Evolutionary conservation across 2,113 vertebrate species (phyloP).

Genomic region (Rhynchopsitta pachyrhyncha): DNA sequence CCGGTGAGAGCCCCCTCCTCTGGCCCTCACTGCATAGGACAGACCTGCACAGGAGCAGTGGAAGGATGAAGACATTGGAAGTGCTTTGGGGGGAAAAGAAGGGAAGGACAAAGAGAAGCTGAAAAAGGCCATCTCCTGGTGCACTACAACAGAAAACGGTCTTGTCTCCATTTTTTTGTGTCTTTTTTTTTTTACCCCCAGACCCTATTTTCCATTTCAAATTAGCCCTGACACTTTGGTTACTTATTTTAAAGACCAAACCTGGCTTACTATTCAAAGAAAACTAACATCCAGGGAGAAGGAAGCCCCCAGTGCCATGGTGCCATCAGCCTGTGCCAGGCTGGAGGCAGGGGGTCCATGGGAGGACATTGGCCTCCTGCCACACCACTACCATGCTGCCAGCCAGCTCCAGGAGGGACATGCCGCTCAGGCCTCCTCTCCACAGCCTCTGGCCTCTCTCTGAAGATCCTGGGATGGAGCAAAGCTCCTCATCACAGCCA

Average conservation of each 20-base stretch:
- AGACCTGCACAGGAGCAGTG: not conserved
- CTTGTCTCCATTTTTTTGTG: not conserved
- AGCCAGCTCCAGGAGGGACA: not conserved
- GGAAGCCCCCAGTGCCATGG: not conserved
- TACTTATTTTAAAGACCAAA: not conserved
- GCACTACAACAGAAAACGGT: not conserved
- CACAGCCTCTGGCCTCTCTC: accelerated
- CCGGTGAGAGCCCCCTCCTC: not conserved
- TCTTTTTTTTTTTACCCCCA: not conserved
- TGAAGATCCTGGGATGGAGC: not conserved
- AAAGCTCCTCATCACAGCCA: accelerated
- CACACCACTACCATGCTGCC: accelerated
- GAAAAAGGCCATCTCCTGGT: not conserved
- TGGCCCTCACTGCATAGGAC: not conserved
- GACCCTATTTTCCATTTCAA: slow-evolving; percentile 36
- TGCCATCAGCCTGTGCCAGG: not conserved
- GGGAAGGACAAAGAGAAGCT: not conserved
- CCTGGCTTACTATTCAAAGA: not conserved
- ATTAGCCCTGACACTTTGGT: not conserved
- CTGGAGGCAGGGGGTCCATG: not conserved
- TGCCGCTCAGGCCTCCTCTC: accelerated
- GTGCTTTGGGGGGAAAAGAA: not conserved
- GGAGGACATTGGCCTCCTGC: not conserved
- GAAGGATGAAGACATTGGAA: not conserved
- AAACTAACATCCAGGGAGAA: not conserved